A percentile compares a stretch with the other conserved stretches of the same genome.
These are phyloP conservation scores for Cranoglanis bouderius DNA, from an alignment of 2,113 vertebrate genomes.

Conservation along the genomic window DNA sequence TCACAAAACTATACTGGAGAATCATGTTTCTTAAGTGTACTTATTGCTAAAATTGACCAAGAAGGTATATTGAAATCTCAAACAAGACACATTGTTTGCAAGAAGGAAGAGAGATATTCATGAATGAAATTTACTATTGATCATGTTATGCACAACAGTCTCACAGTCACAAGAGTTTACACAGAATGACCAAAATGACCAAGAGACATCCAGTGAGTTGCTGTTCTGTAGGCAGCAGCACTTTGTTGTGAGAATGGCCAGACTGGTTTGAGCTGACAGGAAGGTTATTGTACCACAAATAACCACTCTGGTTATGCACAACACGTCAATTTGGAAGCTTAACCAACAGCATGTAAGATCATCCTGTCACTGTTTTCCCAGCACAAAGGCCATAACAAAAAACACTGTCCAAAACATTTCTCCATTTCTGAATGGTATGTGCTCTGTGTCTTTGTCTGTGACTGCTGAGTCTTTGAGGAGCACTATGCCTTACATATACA, in stretches of 20 bases:
- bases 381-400: background rate
- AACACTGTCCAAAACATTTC: background rate
- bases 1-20: background rate
- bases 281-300: background rate
- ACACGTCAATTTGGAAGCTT: background rate
- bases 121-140: background rate
- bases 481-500: background rate
- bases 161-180: background rate
- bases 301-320: background rate
- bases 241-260: background rate
- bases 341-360: background rate
- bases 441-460: background rate
- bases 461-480: background rate
- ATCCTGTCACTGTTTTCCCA: background rate
- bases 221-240: background rate
- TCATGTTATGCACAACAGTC: background rate
- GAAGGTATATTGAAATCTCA: background rate
- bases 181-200: background rate
- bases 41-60: background rate
- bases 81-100: background rate
- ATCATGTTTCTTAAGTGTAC: background rate
- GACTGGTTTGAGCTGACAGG: background rate
- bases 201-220: background rate
- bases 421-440: background rate
- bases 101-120: background rate